Evolutionary conservation across 2,888 invertebrate genomes (phyloP).

Genomic region (Myopa testacea): DNA sequence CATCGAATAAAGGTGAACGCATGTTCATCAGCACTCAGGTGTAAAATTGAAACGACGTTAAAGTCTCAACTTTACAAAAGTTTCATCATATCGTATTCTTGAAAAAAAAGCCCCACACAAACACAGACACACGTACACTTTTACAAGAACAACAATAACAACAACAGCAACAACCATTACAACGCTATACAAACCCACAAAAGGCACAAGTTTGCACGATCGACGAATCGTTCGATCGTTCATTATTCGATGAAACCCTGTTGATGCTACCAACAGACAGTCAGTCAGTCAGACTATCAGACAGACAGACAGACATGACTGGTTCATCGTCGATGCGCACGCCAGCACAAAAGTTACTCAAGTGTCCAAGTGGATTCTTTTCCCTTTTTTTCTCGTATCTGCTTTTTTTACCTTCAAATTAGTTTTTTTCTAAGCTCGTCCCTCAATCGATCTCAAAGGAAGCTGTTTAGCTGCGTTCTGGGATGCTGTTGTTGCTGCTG

Average conservation of each 20-base stretch:
- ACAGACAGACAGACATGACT: neutral
- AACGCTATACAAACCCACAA: neutral
- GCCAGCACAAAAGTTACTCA: slow-evolving; percentile 24
- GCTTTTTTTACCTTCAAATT: neutral
- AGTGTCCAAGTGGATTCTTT: slow-evolving; percentile 20
- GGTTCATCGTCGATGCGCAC: neutral
- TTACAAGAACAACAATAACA: neutral
- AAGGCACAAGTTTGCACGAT: neutral
- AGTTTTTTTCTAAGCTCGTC: neutral
- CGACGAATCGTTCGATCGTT: slow-evolving; percentile 21
- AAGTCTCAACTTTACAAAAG: slow-evolving; percentile 60
- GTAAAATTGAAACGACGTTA: slow-evolving; percentile 65
- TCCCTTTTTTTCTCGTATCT: neutral
- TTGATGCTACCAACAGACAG: neutral
- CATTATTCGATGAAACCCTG: slow-evolving; percentile 22
- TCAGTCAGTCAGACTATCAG: neutral
- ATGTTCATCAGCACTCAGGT: slow-evolving; percentile 57
- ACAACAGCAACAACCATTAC: slow-evolving; percentile 3
- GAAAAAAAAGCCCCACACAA: slow-evolving; percentile 3
- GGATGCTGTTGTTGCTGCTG: neutral
- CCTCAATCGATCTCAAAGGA: neutral
- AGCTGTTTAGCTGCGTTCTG: neutral
- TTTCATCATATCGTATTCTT: slow-evolving; percentile 34
- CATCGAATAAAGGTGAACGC: slow-evolving; percentile 21
- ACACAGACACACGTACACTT: neutral